A percentile compares a stretch with the other conserved stretches of the same genome.
These are phyloP conservation scores for Venustaconcha ellipsiformis DNA, from an alignment of 1,140 invertebrate species.

Conservation along the genomic window DNA sequence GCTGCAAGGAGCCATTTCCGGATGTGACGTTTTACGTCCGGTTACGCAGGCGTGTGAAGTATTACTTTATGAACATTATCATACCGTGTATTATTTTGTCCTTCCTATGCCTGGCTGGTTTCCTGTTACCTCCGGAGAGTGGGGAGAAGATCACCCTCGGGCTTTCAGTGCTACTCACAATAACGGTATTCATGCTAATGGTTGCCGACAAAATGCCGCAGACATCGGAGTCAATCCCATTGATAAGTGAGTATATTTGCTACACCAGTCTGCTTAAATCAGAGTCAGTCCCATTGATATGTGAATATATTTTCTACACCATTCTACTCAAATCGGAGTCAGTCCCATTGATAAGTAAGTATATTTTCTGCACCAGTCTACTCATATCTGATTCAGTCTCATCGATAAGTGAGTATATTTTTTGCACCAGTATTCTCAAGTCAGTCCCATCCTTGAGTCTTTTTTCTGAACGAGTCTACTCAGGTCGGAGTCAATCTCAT, in stretches of 20 bases:
- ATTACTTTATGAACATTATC: conserved; percentile 75
- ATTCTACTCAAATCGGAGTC: conserved; percentile 2
- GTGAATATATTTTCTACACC: conserved; percentile 49
- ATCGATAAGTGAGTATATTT: no score
- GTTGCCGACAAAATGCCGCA: conserved; percentile 75
- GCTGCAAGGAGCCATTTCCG: conserved; percentile 72
- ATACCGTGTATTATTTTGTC: conserved; percentile 75
- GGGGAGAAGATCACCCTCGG: conserved; percentile 76
- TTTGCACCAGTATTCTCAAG: no score
- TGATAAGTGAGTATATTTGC: conserved; percentile 70
- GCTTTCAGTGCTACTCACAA: conserved; percentile 74
- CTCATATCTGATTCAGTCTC: no score
- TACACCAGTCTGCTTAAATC: conserved; percentile 3
- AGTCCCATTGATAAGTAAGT: no score
- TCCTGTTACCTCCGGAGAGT: conserved; percentile 73
- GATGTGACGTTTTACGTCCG: conserved; percentile 70
- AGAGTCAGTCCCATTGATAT: not conserved
- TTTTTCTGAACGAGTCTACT: conserved; percentile 1
- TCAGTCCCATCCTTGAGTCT: conserved; percentile 29
- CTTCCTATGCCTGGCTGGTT: conserved; percentile 72
- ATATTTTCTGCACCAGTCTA: no score
- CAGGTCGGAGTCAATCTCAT: conserved; percentile 72
- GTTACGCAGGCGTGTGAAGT: conserved; percentile 60
- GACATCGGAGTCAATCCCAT: conserved; percentile 74
- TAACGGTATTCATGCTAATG: conserved; percentile 75